phyloP scores from a whole-genome alignment of 2,797 vertebrate species.

The Darevskia nairensis region DNA sequence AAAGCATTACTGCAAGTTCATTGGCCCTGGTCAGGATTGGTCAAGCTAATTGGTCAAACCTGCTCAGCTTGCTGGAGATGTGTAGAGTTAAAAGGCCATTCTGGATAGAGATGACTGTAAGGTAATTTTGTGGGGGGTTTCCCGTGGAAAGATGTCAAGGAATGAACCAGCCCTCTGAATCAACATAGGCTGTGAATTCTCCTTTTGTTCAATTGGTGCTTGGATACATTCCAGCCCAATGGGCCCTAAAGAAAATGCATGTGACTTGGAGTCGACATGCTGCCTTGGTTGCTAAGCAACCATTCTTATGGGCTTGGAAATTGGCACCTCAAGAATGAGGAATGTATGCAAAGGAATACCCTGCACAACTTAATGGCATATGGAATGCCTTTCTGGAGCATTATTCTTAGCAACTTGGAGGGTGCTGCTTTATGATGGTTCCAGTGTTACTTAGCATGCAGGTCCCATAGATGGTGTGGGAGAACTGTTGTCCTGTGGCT shows the following conservation, averaged over 20 bases:
- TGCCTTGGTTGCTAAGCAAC: constrained; percentile 18
- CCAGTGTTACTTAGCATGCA: not conserved
- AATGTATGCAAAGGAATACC: not conserved
- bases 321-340: not conserved
- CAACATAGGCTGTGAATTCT: not conserved
- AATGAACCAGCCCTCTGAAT: not conserved
- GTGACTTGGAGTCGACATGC: not conserved
- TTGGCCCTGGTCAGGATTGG: not conserved
- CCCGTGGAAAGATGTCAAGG: not conserved
- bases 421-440: not conserved
- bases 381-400: not conserved
- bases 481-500: not conserved
- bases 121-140: not conserved
- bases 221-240: not conserved
- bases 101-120: not conserved
- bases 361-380: not conserved
- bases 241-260: constrained; percentile 7
- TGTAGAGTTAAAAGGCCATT: not conserved
- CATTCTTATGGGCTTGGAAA: not conserved
- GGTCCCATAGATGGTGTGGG: not conserved
- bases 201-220: constrained; percentile 13
- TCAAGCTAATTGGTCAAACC: not conserved
- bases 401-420: not conserved
- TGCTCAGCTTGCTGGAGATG: not conserved
- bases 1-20: not conserved